Base-by-base conservation (phyloP, 2,888 invertebrate species). In the Chalcis sispes region DNA sequence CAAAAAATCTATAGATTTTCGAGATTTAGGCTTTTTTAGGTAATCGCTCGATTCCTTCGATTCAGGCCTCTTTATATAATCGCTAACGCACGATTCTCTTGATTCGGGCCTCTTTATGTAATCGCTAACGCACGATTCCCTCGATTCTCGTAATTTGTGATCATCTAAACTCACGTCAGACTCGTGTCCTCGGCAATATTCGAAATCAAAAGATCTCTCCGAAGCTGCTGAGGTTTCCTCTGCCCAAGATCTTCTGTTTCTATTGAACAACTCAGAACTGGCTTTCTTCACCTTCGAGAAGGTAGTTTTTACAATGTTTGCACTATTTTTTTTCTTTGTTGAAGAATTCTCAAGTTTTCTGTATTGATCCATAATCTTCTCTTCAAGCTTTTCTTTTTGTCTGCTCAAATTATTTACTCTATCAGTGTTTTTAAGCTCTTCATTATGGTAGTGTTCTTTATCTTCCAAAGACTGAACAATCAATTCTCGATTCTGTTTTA, bases 301-400 rank as follows among this genome's bases (percentile, higher is more conserved):
- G 0, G 64, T 70, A 18, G 8, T 42, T 50, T 65, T 71, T 5
- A 71, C 59, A 13, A 75, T 46, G 32, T 20, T 70, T 0, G 50
- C 36, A 1, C 48, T 32, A 25, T n/a, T 61, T 20, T 72, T 71
- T 27, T 52, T 46, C n/a, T 62, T 67, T 13, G 62, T 20, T 2
- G 62, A 25, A 25, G 46, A 10, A 42, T 46, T 95, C 82, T 97
- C 96, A 77, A 96, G 91, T 83, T 94, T 94, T 82, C 95, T 93
- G 88, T 97, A 98, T 89, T 97, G 96, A 83, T 98, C 98, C 96
- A 98, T 97, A 50, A 98, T 98, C 90, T 98, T 98, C 87, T 97
- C 97, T 88, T 98, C 98, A 15, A 98, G 90, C 86, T 97, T 96
- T 87, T 98, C 97, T 87, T 98, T 98, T 86, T 98, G 97, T 3